A percentile compares a stretch with the other conserved stretches of the same genome.
Evolutionary conservation across 2,888 invertebrate genomes (phyloP).

Genomic region (Spicauda simplicius): DNA sequence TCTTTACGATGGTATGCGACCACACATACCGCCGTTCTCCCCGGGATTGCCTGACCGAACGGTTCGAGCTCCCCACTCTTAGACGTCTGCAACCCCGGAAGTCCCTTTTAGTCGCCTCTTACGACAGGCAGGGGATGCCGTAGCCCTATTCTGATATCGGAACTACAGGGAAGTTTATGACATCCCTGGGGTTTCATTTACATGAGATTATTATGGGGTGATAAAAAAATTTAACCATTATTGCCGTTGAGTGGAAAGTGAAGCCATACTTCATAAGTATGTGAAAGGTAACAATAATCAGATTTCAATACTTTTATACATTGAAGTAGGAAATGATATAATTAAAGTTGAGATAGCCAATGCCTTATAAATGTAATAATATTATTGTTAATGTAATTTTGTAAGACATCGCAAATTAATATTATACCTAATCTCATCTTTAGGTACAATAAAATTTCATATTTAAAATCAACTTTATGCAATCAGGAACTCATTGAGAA

Average conservation of each 20-base stretch:
- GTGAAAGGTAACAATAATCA: constrained; percentile 8
- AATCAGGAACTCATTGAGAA: neutral
- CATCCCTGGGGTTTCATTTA: no score
- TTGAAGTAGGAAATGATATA: constrained; percentile 13
- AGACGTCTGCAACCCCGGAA: no score
- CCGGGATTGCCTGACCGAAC: no score
- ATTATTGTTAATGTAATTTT: constrained; percentile 4
- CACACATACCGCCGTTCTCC: no score
- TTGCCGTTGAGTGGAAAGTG: neutral
- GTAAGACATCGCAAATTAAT: neutral
- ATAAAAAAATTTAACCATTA: neutral
- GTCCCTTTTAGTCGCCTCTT: no score
- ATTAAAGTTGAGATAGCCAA: constrained; percentile 2
- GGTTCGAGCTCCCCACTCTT: no score
- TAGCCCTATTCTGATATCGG: no score
- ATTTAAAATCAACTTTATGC: neutral
- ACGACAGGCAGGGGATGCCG: no score
- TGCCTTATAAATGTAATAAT: constrained; percentile 13
- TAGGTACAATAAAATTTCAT: neutral
- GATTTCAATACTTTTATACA: constrained; percentile 33
- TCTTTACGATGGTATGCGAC: no score
- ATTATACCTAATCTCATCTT: neutral
- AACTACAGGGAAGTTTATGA: no score
- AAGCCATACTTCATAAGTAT: constrained; percentile 16
- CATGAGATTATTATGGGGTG: no score